Evolutionary conservation across 1,140 invertebrate species (phyloP), one percentile per base, ranked within the genome.

Genomic region (Drosophila paulistorum): DNA sequence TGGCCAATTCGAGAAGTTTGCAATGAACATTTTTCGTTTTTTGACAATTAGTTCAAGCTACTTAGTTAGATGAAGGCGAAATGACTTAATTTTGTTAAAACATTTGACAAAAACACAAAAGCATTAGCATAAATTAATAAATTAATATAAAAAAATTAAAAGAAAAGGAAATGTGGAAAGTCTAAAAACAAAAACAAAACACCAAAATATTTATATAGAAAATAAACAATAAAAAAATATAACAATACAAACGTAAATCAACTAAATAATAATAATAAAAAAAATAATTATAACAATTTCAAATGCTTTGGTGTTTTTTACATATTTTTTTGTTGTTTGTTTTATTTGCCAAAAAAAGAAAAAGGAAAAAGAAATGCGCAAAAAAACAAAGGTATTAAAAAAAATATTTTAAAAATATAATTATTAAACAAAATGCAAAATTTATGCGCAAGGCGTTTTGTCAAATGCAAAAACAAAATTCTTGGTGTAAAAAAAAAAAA

Each of bases 391-490:
- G 70, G 72, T 78, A 85, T 77, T 82, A 54, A 66, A 73, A 81
- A 82, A 77, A 67, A 71, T 71, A 65, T 68, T 83, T 71, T 81
- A 73, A 81, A 79, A 72, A 73, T 65, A 65, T 72, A 71, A 70
- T 63, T 62, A 57, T 68, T 64, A 72, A 73, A 62, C 62, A 79
- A 68, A 74, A 45, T 37, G 23, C 45, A 60, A 80, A 79, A 83
- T 74, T 89, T 68, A 74, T 89, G 76, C 83, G 64, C 80, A 87
- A 87, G 89, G 81, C 75, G 78, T 85, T 90, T 81, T 90, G 81
- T 85, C 85, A 89, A 89, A 89, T 90, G 81, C 81, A 89, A 68
- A 79, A 90, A 90, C 79, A 90, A 90, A 90, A 79, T 78, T 79
- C 33, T 63, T 84, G 5, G 30, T 30, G 67, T 65, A 73, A 61